Percentiles rank a stretch among this genome's conserved stretches.
Evolutionary conservation across 2,113 vertebrate species (phyloP).

Genomic region (Pterophyllum scalare): DNA sequence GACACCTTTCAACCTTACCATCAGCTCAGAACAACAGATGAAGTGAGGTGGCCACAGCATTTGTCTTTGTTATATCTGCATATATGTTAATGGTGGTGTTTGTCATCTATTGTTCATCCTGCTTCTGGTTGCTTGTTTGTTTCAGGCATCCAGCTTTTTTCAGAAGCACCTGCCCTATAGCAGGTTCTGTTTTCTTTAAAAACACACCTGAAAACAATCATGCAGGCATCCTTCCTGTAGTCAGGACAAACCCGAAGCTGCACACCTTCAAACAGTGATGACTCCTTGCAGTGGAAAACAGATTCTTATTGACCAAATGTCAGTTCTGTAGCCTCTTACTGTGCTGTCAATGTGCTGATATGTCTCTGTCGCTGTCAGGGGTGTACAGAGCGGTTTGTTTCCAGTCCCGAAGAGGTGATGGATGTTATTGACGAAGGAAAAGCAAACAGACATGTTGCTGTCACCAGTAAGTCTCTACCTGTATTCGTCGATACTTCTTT

Average conservation of each 20-base stretch:
- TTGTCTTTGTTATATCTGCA: neutral
- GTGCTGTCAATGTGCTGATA: neutral
- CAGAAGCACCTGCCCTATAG: too few species aligned
- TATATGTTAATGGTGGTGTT: neutral
- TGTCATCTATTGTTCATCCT: too few species aligned
- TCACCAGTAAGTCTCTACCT: conserved; percentile 85
- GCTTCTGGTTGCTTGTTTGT: too few species aligned
- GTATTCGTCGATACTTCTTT: neutral
- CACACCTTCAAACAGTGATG: neutral
- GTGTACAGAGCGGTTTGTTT: conserved; percentile 96
- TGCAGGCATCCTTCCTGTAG: too few species aligned
- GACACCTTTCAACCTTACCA: neutral
- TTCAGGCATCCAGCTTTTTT: too few species aligned
- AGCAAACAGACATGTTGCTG: conserved; percentile 93
- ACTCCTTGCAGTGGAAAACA: too few species aligned
- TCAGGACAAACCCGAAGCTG: too few species aligned
- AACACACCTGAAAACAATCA: too few species aligned
- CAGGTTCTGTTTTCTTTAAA: too few species aligned
- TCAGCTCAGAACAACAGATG: too few species aligned
- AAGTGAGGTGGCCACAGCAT: neutral
- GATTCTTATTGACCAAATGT: too few species aligned
- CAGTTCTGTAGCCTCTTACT: neutral
- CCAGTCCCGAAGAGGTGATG: conserved; percentile 96
- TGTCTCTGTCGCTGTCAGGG: conserved; percentile 79
- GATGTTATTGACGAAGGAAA: conserved; percentile 98